A percentile compares a stretch with the other conserved stretches of the same genome.
Evolutionary conservation across 2,113 vertebrate genomes (phyloP).

Genomic region (Stercorarius parasiticus): DNA sequence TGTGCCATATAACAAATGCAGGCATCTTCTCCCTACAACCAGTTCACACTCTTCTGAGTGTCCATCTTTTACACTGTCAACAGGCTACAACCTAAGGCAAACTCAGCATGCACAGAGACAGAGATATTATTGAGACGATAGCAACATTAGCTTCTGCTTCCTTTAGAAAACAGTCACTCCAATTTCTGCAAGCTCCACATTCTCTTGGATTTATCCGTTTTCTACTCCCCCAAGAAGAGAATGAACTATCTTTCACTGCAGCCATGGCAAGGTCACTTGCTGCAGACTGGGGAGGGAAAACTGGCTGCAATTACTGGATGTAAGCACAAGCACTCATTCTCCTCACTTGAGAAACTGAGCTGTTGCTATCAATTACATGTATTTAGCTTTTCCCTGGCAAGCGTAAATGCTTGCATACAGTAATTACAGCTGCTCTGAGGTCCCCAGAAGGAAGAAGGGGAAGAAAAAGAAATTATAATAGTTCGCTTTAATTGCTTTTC

Average conservation of each 20-base stretch:
- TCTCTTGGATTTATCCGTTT: background rate
- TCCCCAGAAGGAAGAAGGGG: background rate
- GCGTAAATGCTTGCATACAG: background rate
- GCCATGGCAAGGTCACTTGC: background rate
- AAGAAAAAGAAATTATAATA: background rate
- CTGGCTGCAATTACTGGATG: background rate
- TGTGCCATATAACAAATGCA: background rate
- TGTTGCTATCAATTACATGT: background rate
- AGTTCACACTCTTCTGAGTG: background rate
- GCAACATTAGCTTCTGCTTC: background rate
- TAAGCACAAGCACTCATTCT: conserved; percentile 2
- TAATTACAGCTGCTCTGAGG: conserved; percentile 1
- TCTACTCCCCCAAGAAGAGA: background rate
- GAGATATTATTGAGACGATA: background rate
- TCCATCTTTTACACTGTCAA: background rate
- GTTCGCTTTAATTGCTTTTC: background rate
- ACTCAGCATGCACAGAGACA: background rate
- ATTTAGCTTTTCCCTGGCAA: conserved; percentile 29
- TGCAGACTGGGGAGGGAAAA: background rate
- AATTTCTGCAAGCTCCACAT: accelerated
- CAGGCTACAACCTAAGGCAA: background rate
- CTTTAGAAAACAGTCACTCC: background rate
- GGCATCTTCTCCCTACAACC: background rate
- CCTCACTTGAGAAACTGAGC: conserved; percentile 7
- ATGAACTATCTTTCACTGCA: background rate